Evolutionary conservation across 2,113 vertebrate species (phyloP), one percentile per base, ranked within the genome.

Genomic region (Triplophysa siluroides): DNA sequence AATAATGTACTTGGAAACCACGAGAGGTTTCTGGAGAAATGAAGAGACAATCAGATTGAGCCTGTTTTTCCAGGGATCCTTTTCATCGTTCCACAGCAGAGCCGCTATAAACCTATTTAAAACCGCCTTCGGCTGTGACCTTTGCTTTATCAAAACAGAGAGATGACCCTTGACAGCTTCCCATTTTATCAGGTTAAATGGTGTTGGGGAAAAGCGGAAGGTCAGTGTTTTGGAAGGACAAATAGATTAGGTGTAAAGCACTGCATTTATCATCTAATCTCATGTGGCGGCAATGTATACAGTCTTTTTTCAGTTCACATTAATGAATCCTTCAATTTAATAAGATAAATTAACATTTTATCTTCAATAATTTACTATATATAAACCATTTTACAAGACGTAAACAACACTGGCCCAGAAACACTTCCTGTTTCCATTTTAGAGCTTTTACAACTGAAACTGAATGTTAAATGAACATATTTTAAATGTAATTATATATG

Each of bases 151-250:
- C 68, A 70, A 64, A 80, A 43, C 65, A 29, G 64, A 52, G 63
- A 60, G 72, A 82, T 71, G 73, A 62, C 60, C 58, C 71, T 67
- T 16, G 64, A 84, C 82, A 71, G 79, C 41, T 23, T 77, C 73
- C 29, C 74, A 67, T 76, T 79, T 78, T 68, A 81, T 81, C 69
- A 76, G 52, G 60, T 64, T 76, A 83, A 81, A 72, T 52, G n/a
- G 70, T 58, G 62, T 41, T 60, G 58, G 21, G 58, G 62, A 75
- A 76, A 21, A 45, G 75, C 61, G 45, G 62, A 78, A 80, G 85
- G 83, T 68, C 67, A 69, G 75, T 81, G 86, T 79, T 80, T 74
- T 85, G 80, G 71, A 86, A 85, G 80, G 73, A 84, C 71, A 56
- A 19, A 56, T 54, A 79, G 78, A 84, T 88, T 82, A 84, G 65